Percentiles rank a stretch among this genome's conserved stretches.
Conservation (phyloP, 2,888 invertebrate species). For the Cotesia congregata region DNA sequence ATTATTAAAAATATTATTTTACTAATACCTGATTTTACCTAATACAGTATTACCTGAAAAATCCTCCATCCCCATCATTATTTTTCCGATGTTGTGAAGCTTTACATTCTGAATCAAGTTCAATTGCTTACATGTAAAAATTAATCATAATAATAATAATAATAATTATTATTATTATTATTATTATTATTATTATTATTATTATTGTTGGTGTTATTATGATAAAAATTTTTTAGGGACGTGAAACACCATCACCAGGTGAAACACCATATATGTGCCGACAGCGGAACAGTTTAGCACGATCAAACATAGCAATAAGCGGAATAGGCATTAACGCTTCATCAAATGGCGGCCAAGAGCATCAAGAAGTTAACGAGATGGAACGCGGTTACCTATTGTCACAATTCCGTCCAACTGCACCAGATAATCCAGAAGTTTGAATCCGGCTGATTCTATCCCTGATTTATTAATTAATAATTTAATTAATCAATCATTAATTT, state of each 20-base stretch:
- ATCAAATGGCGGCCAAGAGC: slow-evolving; percentile 53
- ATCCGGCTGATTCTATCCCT: slow-evolving; percentile 24
- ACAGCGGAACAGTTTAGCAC: slow-evolving; percentile 80
- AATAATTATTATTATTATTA: neutral
- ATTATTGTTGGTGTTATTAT: neutral
- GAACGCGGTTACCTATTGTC: slow-evolving; percentile 67
- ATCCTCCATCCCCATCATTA: slow-evolving; percentile 51
- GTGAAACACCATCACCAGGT: slow-evolving; percentile 81
- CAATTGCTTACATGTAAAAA: slow-evolving; percentile 39
- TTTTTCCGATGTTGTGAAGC: slow-evolving; percentile 61
- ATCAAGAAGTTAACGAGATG: slow-evolving; percentile 68
- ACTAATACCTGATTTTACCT: slow-evolving; percentile 61
- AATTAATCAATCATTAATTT: neutral
- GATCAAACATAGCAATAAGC: slow-evolving; percentile 64
- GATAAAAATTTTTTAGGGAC: slow-evolving; percentile 67
- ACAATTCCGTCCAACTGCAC: slow-evolving; percentile 62
- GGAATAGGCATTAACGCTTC: slow-evolving; percentile 54
- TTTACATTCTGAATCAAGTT: slow-evolving; percentile 61
- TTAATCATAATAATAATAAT: too few relatives aligned
- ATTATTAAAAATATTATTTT: too few relatives aligned
- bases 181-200: neutral
- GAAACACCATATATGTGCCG: slow-evolving; percentile 87
- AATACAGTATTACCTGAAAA: slow-evolving; percentile 58
- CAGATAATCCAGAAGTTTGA: slow-evolving; percentile 43
- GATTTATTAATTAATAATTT: too few relatives aligned